Evolutionary conservation across 2,888 invertebrate species (phyloP), one percentile per base, ranked within the genome.

Genomic region (Drosophila buzzatii): DNA sequence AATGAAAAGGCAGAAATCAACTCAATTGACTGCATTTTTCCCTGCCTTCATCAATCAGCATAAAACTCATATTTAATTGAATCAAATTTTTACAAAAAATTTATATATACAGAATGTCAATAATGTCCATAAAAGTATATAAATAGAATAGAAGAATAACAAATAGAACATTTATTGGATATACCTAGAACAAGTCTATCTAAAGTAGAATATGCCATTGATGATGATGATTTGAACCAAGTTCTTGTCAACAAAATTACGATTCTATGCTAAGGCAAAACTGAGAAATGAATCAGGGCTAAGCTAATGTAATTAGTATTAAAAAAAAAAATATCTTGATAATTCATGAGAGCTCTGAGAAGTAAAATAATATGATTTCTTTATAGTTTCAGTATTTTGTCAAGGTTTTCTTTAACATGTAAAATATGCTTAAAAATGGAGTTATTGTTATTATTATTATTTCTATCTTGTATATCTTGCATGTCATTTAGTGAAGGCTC

Each of bases 11-110:
- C 51, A 20, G 14, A 51, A 52, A 69, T 79, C 60, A 74, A 70
- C 66, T 67, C 76, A 79, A 77, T 79, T 79, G 77, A 18, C 31
- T 66, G 70, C 62, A 66, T 18, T 59, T 59, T 52, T 23, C 42
- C 59, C 57, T 76, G 53, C 53, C 70, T 57, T 41, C 64, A 52
- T 73, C 68, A 78, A 44, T n/a, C 57, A 64, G 47, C 41, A 42
- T 14, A 55, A 41, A 53, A 35, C 39, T 56, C 39, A 4, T 31
- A 71, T 70, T 58, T 55, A 73, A 73, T 68, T 61, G 16, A 67
- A 67, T 33, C 10, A 39, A 56, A 35, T 5, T 33, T 33, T 10
- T n/a, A 12, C 41, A 20, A 42, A 42, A 7, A 7, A 45, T 14
- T 45, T 47, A n/a, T 5, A 3, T 9, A 27, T 9, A 47, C 16